phyloP scores from a whole-genome alignment of 2,888 invertebrate species.

The Schrankia costaestrigalis region DNA sequence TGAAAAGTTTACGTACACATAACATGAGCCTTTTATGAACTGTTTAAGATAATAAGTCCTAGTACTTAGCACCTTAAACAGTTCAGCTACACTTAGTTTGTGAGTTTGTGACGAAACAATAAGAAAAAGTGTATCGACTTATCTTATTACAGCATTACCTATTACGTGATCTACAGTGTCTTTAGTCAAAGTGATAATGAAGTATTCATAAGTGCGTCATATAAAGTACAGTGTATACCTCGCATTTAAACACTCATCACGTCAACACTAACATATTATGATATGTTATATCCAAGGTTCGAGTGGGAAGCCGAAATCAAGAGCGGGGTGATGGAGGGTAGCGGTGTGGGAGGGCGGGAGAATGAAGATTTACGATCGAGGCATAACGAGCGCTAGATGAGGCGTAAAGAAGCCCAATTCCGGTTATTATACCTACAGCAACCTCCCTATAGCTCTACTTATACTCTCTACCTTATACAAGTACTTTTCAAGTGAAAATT shows the following conservation, averaged over 20 bases:
- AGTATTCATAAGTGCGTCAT: slow-evolving; percentile 17
- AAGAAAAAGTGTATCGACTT: no score
- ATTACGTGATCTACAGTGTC: no score
- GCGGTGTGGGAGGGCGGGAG: slow-evolving; percentile 40
- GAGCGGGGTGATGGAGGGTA: slow-evolving; percentile 31
- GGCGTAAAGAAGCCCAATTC: slow-evolving; percentile 79
- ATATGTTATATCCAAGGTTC: slow-evolving; percentile 58
- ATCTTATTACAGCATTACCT: no score
- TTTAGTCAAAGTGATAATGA: slow-evolving; percentile 9
- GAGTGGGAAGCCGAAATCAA: slow-evolving; percentile 58
- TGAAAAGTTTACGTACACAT: no score
- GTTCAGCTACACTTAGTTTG: no score
- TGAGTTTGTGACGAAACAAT: no score
- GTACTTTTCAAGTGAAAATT: slow-evolving; percentile 20
- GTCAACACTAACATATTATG: slow-evolving; percentile 50
- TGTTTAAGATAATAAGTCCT: no score
- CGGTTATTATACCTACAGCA: slow-evolving; percentile 72
- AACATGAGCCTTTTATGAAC: no score
- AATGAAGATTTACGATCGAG: slow-evolving; percentile 78
- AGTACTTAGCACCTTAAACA: no score
- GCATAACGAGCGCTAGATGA: slow-evolving; percentile 80
- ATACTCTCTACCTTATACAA: slow-evolving; percentile 41
- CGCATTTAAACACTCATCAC: slow-evolving; percentile 39
- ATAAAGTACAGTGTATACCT: slow-evolving; percentile 17
- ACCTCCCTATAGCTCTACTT: slow-evolving; percentile 39